A percentile compares a stretch with the other conserved stretches of the same genome.
Conservation (phyloP, 1,140 invertebrate species). For the Frieseomelitta varia region DNA sequence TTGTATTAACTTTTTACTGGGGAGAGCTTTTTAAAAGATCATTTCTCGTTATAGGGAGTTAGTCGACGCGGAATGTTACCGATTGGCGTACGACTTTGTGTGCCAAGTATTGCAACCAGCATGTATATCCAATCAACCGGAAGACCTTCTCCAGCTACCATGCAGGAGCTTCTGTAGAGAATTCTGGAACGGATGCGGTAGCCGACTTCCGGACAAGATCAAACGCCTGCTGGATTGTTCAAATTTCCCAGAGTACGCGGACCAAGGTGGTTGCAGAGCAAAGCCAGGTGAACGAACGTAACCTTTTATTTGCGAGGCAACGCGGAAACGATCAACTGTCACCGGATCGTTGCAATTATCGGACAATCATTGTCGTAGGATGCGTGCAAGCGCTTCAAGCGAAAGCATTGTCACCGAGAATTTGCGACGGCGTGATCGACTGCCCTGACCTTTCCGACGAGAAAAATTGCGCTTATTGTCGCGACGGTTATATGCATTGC, state of each 20-base stretch:
- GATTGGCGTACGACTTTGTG: constrained; percentile 92
- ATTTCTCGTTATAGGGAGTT: constrained; percentile 85
- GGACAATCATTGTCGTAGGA: constrained; percentile 76
- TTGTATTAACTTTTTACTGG: too few relatives aligned
- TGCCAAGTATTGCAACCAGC: constrained; percentile 92
- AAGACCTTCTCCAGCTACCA: constrained; percentile 86
- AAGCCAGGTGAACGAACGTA: constrained; percentile 86
- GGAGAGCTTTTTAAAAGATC: too few relatives aligned
- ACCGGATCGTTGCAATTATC: background rate
- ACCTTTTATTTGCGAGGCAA: background rate
- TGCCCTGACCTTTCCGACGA: constrained; percentile 93
- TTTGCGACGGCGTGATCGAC: constrained; percentile 93
- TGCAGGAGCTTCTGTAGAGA: constrained; percentile 93
- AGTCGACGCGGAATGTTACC: constrained; percentile 93
- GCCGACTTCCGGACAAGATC: constrained; percentile 87
- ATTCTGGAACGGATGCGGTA: constrained; percentile 91
- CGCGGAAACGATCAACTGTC: background rate
- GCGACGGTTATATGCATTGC: constrained; percentile 87
- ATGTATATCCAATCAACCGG: constrained; percentile 82
- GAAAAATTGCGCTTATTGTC: constrained; percentile 89
- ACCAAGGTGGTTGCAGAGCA: constrained; percentile 87
- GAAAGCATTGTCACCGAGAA: constrained; percentile 87
- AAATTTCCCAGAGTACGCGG: constrained; percentile 90
- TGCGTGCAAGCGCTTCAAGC: constrained; percentile 88
- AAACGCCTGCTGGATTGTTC: constrained; percentile 89